Base-by-base conservation (phyloP, 2,888 invertebrate genomes). In the Cerceris ruficornis region DNA sequence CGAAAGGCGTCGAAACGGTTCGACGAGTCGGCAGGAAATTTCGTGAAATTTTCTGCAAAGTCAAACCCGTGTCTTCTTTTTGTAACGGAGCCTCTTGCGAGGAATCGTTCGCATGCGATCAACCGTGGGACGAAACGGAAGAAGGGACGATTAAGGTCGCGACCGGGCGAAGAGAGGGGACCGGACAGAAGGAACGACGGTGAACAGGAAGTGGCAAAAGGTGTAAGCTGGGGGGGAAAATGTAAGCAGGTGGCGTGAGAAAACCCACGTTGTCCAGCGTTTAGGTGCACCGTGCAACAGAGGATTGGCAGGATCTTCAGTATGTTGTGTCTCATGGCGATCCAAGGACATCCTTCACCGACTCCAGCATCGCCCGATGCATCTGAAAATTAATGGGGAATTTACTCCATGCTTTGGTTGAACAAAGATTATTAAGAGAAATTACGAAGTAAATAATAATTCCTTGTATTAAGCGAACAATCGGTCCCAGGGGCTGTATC, bases 281-380 rank as follows among this genome's bases (percentile, higher is more conserved):
- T 74, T 61, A 78, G 78, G 73, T 85, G 87, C 77, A 89, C 68
- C 75, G 85, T 82, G 76, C 84, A 89, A 81, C 83, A 88, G 69
- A 89, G 80, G 61, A 89, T 80, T 50, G 83, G 80, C 74, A 90
- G 77, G 79, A 90, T 84, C 84, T 84, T 89, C 80, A 85, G 84
- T 84, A 89, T 77, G 84, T 87, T 84, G 85, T 83, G 83, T 82
- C 88, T 89, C 91, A 91, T 91, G 87, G 87, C 88, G 86, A 84
- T 87, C 85, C 87, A 86, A 89, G 84, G 86, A 89, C 90, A 89
- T 90, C 90, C 89, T 89, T 86, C 84, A 90, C 78, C 86, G 84
- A 71, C 79, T 82, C 79, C 62, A 84, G 84, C 81, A 69, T 86
- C 87, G 82, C 76, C 77, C 85, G 85, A 85, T 82, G 83, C 90